These are phyloP conservation scores for Zaprionus nigranus DNA, from an alignment of 1,140 invertebrate genomes.

Conservation along the genomic window DNA sequence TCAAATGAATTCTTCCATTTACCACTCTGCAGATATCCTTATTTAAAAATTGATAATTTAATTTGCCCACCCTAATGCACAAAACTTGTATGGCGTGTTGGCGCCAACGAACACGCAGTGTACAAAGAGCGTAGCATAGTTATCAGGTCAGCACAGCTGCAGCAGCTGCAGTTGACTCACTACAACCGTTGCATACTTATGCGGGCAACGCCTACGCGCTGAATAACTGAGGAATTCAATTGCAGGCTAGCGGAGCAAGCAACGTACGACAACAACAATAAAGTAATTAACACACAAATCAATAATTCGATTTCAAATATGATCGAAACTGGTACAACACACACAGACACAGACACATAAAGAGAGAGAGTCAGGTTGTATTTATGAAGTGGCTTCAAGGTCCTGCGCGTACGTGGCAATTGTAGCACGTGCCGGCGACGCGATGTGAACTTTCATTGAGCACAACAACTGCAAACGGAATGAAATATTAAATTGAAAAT, in stretches of 20 bases:
- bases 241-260: constrained; percentile 21
- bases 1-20: too few relatives aligned
- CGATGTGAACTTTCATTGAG: constrained; percentile 36
- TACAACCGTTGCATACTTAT: constrained; percentile 42
- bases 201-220: constrained; percentile 28
- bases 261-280: constrained; percentile 49
- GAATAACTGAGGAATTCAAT: constrained; percentile 27
- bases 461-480: constrained; percentile 26
- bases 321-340: constrained; percentile 8
- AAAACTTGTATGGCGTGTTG: constrained; percentile 24
- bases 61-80: constrained; percentile 11
- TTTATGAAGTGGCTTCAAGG: constrained; percentile 52
- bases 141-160: not conserved
- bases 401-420: constrained; percentile 39
- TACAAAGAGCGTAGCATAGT: not conserved
- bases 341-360: not conserved
- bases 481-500: constrained; percentile 30
- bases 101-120: not conserved
- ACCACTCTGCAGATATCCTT: not conserved
- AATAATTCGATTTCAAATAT: constrained; percentile 63
- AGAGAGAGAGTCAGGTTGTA: constrained; percentile 1
- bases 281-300: constrained; percentile 66
- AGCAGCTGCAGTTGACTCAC: constrained; percentile 7
- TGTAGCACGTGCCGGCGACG: constrained; percentile 33
- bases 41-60: not conserved